Percentiles rank a stretch among this genome's conserved stretches.
Evolutionary conservation across 2,888 invertebrate species (phyloP).

Genomic region (Microctonus aethiopoides): DNA sequence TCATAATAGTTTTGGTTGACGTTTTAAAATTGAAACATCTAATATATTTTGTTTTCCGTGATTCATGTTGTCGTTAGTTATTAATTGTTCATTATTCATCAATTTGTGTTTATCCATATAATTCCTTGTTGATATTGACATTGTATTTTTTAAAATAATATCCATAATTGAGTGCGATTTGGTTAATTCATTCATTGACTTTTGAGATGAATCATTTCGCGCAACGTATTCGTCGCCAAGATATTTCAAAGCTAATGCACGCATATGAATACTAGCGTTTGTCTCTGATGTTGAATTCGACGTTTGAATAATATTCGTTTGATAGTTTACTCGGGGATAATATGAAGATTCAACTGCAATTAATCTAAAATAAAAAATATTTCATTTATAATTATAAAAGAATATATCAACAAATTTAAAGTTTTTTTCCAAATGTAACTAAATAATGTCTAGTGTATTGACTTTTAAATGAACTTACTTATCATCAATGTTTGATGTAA

Average conservation of each 20-base stretch:
- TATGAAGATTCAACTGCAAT: constrained; percentile 55
- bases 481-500: neutral
- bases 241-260: constrained; percentile 71
- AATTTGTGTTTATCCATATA: neutral
- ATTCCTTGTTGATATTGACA: neutral
- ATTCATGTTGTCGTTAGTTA: neutral
- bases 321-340: constrained; percentile 57
- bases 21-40: constrained; percentile 77
- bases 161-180: neutral
- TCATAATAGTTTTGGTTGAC: constrained; percentile 75
- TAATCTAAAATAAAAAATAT: constrained; percentile 30
- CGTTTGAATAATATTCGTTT: constrained; percentile 51
- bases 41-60: constrained; percentile 71
- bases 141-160: neutral
- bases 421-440: neutral
- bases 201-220: neutral
- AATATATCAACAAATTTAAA: neutral
- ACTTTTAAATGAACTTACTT: neutral
- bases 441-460: neutral
- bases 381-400: neutral
- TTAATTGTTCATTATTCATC: constrained; percentile 7
- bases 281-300: constrained; percentile 56
- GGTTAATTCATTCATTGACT: neutral
- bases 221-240: constrained; percentile 55
- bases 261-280: constrained; percentile 71